Evolutionary conservation across 2,113 vertebrate genomes (phyloP), one percentile per base, ranked within the genome.

Genomic region (Theropithecus gelada): DNA sequence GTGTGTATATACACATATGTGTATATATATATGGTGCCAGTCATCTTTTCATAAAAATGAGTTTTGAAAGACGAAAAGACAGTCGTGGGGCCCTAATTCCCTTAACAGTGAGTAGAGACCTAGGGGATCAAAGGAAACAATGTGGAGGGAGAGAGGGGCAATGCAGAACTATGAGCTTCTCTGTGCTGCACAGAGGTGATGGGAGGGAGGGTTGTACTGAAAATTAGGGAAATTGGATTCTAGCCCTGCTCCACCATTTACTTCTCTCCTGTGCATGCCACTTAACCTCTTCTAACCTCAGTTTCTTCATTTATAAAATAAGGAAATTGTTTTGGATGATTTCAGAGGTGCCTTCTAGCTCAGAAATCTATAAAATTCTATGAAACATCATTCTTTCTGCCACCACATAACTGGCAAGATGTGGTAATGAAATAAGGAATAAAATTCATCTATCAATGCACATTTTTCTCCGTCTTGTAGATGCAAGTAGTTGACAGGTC

Each of bases 261-360:
- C n/a, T 52, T 82, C 5, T 25, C 45, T 88, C 80, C 13, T 57
- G 45, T 48, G 52, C 38, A 23, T 89, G 83, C 45, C 70, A 93
- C 76, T 93, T 96, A 92, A 45, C 93, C 75, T 85, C 64, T 85
- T 57, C 59, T 88, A 70, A 97, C 52, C 66, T 97, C 7, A 55
- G 73, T 75, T 87, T 97, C n/a, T 52, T 97, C 72, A 88, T 97
- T 95, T 93, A 90, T 88, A 96, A 94, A 93, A 83, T 82, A 88
- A 96, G n/a, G 48, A n/a, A 86, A 96, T 96, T 96, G 45, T 81
- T 61, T 61, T 82, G n/a, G 75, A 50, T 85, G 92, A 95, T 94
- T 89, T 89, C 89, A 68, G 35, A 97, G 68, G 10, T 75, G 23
- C 13, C 55, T 90, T 93, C 78, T 72, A 79, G 76, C 66, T 88